phyloP scores from a whole-genome alignment of 2,797 vertebrate species.

The Lepilemur ruficaudatus region DNA sequence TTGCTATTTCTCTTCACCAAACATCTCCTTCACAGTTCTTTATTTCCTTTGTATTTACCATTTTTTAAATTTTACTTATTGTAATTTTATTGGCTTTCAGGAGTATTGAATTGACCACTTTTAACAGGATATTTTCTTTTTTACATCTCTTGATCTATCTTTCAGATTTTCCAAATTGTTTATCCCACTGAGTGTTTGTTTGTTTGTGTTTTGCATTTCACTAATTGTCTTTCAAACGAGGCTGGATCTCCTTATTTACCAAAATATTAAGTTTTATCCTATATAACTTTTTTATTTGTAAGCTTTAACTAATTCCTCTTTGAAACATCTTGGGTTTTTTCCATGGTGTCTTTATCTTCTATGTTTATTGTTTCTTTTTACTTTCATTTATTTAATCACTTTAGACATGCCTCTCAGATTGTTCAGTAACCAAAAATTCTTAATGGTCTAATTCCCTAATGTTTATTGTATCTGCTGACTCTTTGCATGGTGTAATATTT shows the following conservation, averaged over 20 bases:
- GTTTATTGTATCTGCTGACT: background rate
- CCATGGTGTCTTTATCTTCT: background rate
- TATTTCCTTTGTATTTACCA: background rate
- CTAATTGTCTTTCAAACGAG: background rate
- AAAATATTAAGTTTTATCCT: background rate
- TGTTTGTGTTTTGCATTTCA: background rate
- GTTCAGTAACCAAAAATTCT: conserved; percentile 5
- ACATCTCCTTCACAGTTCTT: background rate
- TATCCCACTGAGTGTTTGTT: background rate
- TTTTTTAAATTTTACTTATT: background rate
- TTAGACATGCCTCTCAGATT: background rate
- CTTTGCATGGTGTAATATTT: background rate
- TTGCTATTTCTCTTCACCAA: background rate
- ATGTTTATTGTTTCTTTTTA: background rate
- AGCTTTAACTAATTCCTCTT: conserved; percentile 12
- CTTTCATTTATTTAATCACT: conserved; percentile 8
- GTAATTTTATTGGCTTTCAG: background rate
- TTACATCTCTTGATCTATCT: background rate
- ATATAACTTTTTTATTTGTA: background rate
- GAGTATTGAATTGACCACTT: background rate
- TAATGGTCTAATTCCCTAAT: background rate
- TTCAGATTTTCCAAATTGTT: background rate
- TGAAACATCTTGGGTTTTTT: background rate
- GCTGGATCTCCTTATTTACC: background rate
- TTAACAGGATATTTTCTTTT: conserved; percentile 14